Percentiles rank a stretch among this genome's conserved stretches.
Conservation (phyloP, 1,140 invertebrate species). For the Atta cephalotes region DNA sequence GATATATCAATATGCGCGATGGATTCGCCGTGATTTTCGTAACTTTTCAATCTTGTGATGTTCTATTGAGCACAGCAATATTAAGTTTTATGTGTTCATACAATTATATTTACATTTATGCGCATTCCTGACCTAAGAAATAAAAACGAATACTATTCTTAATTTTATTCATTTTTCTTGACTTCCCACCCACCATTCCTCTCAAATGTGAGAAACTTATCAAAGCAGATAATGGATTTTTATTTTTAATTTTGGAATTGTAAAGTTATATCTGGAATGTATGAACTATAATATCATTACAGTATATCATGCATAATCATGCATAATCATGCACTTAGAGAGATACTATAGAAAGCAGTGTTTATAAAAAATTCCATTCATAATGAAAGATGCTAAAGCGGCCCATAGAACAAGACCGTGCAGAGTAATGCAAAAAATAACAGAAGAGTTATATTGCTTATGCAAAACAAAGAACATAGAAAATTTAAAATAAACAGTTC, state of each 20-base stretch:
- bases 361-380: constrained; percentile 23
- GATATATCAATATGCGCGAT: background rate
- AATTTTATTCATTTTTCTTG: constrained; percentile 5
- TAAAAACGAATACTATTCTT: constrained; percentile 72
- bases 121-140: constrained; percentile 66
- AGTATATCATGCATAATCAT: background rate
- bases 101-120: constrained; percentile 62
- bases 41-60: background rate
- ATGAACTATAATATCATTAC: background rate
- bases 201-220: background rate
- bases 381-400: background rate
- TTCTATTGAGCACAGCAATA: constrained; percentile 10
- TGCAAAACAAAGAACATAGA: background rate
- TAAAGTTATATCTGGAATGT: background rate
- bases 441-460: background rate
- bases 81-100: constrained; percentile 43
- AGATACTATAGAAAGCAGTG: background rate
- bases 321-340: no score
- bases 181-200: background rate
- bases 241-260: background rate
- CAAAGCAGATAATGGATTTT: background rate
- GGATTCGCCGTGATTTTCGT: background rate
- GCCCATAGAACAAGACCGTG: background rate
- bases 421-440: constrained; percentile 1
- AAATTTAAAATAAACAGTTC: background rate